Evolutionary conservation across 2,797 vertebrate species (phyloP).

Genomic region (Paramormyrops hopkinsi): DNA sequence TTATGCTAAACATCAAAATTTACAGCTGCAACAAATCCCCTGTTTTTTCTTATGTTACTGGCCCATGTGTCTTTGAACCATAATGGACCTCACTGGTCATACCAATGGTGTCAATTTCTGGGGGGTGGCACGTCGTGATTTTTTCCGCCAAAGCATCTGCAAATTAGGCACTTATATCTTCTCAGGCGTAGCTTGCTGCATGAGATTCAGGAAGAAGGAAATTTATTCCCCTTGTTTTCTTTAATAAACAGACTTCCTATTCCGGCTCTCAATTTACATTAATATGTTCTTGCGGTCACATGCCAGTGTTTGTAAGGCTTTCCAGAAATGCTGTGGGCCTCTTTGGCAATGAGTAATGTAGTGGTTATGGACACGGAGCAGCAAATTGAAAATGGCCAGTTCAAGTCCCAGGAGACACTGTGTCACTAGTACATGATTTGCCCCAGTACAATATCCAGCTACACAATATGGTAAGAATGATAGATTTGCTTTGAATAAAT

Average conservation of each 20-base stretch:
- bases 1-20: slow-evolving; percentile 18
- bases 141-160: background rate
- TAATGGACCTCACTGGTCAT: background rate
- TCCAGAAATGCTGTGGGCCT: background rate
- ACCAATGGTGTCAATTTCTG: background rate
- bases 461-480: background rate
- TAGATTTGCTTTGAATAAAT: background rate
- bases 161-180: background rate
- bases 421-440: background rate
- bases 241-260: slow-evolving; percentile 10
- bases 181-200: background rate
- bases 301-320: background rate
- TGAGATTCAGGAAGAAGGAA: background rate
- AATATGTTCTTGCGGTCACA: background rate
- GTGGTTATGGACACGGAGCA: background rate
- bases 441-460: background rate
- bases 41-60: background rate
- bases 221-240: background rate
- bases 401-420: background rate
- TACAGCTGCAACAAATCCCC: slow-evolving; percentile 13
- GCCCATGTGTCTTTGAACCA: background rate
- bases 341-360: background rate
- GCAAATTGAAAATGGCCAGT: background rate
- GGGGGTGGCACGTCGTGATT: background rate
- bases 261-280: background rate